Conservation (phyloP, 2,797 vertebrate genomes). For the Danionella dracula region DNA sequence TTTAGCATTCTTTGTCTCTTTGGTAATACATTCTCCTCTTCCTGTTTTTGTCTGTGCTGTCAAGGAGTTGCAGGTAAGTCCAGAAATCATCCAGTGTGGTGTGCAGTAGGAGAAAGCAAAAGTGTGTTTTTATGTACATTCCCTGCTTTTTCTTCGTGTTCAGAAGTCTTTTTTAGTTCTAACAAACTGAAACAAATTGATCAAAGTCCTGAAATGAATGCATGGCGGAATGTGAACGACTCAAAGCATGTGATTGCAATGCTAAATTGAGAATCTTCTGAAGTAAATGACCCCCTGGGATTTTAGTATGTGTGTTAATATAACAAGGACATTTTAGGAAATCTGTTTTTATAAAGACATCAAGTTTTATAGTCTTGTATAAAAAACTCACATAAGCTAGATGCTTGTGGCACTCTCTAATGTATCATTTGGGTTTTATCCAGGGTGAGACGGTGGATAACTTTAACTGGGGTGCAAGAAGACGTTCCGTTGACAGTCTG, state of each 20-base stretch:
- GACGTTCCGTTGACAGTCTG: slow-evolving; percentile 81
- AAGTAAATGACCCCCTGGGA: neutral
- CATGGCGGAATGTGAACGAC: slow-evolving; percentile 40
- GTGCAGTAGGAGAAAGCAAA: slow-evolving; percentile 29
- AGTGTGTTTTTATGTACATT: neutral
- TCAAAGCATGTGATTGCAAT: slow-evolving; percentile 12
- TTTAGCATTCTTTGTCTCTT: slow-evolving; percentile 27
- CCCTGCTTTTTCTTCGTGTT: neutral
- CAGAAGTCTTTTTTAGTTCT: too few relatives aligned
- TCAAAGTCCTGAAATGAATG: slow-evolving; percentile 41
- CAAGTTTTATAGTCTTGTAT: too few relatives aligned
- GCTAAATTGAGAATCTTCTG: neutral
- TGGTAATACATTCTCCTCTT: slow-evolving; percentile 56
- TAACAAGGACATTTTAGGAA: neutral
- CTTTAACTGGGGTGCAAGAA: slow-evolving; percentile 96
- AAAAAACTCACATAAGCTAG: too few relatives aligned
- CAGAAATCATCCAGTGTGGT: slow-evolving; percentile 46
- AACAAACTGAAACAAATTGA: too few relatives aligned
- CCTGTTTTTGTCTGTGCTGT: slow-evolving; percentile 59
- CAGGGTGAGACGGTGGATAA: slow-evolving; percentile 97
- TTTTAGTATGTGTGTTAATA: slow-evolving; percentile 30
- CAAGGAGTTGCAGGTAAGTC: slow-evolving; percentile 75
- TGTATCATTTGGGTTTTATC: slow-evolving; percentile 10
- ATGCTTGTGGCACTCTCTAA: slow-evolving; percentile 2
- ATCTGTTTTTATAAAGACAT: too few relatives aligned